Base-by-base conservation (phyloP, 2,888 invertebrate genomes). In the Mylabris sibirica region DNA sequence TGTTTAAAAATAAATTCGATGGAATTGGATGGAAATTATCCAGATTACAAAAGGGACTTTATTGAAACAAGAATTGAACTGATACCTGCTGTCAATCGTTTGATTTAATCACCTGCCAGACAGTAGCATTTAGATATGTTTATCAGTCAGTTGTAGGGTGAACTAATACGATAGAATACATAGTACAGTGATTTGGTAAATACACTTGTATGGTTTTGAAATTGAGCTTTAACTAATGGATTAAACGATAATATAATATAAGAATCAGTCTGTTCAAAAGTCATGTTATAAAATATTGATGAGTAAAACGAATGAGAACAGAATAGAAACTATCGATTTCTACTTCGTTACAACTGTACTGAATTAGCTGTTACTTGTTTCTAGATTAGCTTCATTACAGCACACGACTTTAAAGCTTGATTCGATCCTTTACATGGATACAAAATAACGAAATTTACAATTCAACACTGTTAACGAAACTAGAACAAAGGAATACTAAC, bases 301-400 rank as follows among this genome's bases (percentile, higher is more conserved):
- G 30, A 30, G 8, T 30, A 30, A 30, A 30, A 30, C 8, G 30
- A 30, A 1, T 8, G 30, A 30, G 30, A 30, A 30, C 8, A 30
- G 30, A 30, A 30, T 30, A 30, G 30, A 30, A 30, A 30, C 30
- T 30, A 49, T 20, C 20, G 49, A 49, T 49, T 17, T 17, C 44
- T 44, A 44, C 12, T 49, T 49, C 20, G 20, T 22, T 49, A 20
- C 11, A 20, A 49, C 3, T 22, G 9, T 22, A 49, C 20, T 49
- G 49, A 49, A 49, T 49, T 49, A 49, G 49, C 49, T 49, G 49
- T 49, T 49, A 8, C 49, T 49, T 49, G 49, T 49, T 49, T 49
- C 49, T 8, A 49, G 49, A 49, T 49, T 20, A 49, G 49, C 20
- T 49, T 49, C 49, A 49, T 49, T 49, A 49, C 49, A 49, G 49